Evolutionary conservation across 2,888 invertebrate genomes (phyloP), one percentile per base, ranked within the genome.

Genomic region (Hyles lineata): DNA sequence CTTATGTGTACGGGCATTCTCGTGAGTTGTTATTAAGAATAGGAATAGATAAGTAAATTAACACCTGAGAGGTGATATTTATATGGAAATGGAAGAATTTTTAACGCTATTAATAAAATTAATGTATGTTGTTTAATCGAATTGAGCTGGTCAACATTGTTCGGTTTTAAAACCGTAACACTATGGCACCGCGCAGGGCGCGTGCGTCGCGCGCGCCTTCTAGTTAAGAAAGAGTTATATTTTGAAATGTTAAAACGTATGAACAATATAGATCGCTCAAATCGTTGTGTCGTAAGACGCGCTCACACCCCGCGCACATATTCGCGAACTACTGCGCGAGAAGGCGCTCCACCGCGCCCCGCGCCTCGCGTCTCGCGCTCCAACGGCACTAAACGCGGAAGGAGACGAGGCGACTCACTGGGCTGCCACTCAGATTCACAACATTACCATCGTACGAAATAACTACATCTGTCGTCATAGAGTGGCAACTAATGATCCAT

Each of bases 251-350:
- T 63, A 15, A 63, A 21, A n/a, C 11, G 32, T 62, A 6, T 62
- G n/a, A 32, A 35, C 21, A n/a, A 35, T 63, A 35, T 23, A 63
- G 63, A 63, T 63, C 43, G 43, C 43, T 63, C 21, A 63, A 35
- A 63, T 63, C 63, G 63, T 63, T 63, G 43, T 21, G 35, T 63
- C 63, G 63, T 63, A 63, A 63, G 63, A 63, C 63, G 63, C 43
- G 63, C 63, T 43, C 32, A 43, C 21, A 35, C 35, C 43, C 63
- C 32, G 61, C 25, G 61, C 15, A 61, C 19, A 25, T 17, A 7
- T 55, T 19, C 43, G 55, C 52, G 52, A 19, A 52, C 52, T 50
- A 17, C 52, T 52, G 15, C 52, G 52, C 43, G 55, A 55, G n/a
- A n/a, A 15, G 55, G 55, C 55, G 55, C n/a, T 55, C n/a, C 5